Evolutionary conservation across 2,113 vertebrate species (phyloP), one percentile per base, ranked within the genome.

Genomic region (Tenebrosternarchus preto): DNA sequence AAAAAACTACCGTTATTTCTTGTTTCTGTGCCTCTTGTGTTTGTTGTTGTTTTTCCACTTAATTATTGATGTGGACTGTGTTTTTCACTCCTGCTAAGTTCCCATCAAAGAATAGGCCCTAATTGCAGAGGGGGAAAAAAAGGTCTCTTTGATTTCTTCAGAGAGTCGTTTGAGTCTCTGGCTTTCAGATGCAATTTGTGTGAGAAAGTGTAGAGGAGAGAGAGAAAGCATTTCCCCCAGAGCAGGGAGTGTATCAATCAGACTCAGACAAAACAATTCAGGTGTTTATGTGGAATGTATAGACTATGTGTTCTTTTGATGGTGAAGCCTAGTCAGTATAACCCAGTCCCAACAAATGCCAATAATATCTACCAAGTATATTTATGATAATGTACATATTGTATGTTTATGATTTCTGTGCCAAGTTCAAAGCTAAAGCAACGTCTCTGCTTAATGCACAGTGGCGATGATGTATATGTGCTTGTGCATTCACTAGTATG

Each of bases 51-150:
- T 88, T 88, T 87, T 80, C 76, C 81, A 77, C 53, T 90, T 88
- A 89, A 90, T 91, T 89, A 92, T 92, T 90, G 79, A 92, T 89
- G 86, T 81, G 78, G 85, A 88, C 86, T 84, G 20, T 86, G 85
- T 89, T 36, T 85, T 86, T 50, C 43, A 87, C 89, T 88, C 80
- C 79, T 78, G 50, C 86, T 68, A 84, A 86, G 79, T 81, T 83
- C 76, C 86, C 85, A 88, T 90, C 85, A 88, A 89, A 85, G 82
- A 82, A 73, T 9, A 60, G 72, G 76, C 76, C 72, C 87, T 87
- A 88, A 90, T 89, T 86, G 83, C 80, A 27, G 43, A 50, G 25
- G 19, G 36, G 36, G 9, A 20, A 61, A 73, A 74, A 83, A 56
- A 50, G 1, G 31, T 70, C 60, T 73, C 78, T 80, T 80, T 80